Evolutionary conservation across 1,140 invertebrate species (phyloP), one percentile per base, ranked within the genome.

Genomic region (Atta texana): DNA sequence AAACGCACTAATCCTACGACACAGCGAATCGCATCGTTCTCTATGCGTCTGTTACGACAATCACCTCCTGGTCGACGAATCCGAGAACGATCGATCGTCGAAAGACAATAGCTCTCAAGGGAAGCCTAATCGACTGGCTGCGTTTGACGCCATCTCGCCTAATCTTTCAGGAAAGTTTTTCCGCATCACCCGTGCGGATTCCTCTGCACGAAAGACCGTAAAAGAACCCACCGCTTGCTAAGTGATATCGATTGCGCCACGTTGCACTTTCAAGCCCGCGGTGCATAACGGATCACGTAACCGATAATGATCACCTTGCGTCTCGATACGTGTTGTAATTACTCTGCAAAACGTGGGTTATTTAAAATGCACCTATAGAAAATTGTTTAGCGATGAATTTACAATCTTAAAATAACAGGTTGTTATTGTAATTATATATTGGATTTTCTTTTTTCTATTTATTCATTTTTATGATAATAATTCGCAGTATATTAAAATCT

Each of bases 221-320:
- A 84, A 84, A 34, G 69, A 59, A 51, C 39, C 18, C 49, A 16
- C 55, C 7, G 14, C 24, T 44, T 18, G 55, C 44, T 84, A 84
- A 84, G 80, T 75, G 80, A 84, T 84, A 84, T 84, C 80, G 80
- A 84, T 84, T 84, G 55, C 69, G 69, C 55, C 55, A 51, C 80
- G 69, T 63, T 75, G 57, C 55, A 75, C 55, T 74, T 84, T 74
- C 69, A 44, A 51, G 39, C 28, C 39, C 49, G n/a, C 69, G 69
- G 28, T 84, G 80, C 80, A 84, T 84, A 64, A 84, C 69, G 69
- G 69, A 84, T 84, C 80, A 61, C 55, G 69, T 84, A 75, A 84
- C 55, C 80, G 80, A 75, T 84, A 74, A 84, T 34, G 55, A 84
- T 84, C 55, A n/a, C 55, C 18, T 61, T 44, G 68, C 53, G 34